Evolutionary conservation across 2,113 vertebrate genomes (phyloP).

Genomic region (Nycticorax nycticorax): DNA sequence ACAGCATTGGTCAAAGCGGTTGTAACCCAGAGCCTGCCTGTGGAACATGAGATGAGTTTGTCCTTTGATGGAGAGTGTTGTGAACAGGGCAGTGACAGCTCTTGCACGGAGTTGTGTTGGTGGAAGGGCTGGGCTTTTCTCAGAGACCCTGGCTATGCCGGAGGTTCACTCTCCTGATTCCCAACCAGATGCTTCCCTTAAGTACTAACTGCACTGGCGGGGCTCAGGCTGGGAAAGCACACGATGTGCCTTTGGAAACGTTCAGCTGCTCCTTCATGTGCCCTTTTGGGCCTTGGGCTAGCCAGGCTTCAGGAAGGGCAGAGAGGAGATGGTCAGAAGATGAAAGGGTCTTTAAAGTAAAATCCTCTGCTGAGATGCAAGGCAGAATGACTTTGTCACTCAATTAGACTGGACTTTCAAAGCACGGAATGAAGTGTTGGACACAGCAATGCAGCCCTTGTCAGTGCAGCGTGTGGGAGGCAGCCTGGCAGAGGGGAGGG

Average conservation of each 20-base stretch:
- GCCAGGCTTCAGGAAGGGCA: conserved; percentile 1
- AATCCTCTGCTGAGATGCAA: neutral
- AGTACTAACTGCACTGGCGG: neutral
- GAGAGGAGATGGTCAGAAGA: conserved; percentile 44
- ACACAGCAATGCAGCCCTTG: neutral
- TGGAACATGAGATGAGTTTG: neutral
- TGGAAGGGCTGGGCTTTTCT: neutral
- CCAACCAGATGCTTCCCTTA: neutral
- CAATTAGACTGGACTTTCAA: conserved; percentile 40
- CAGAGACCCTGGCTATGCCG: neutral
- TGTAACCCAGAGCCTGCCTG: neutral
- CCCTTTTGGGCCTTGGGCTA: neutral
- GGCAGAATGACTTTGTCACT: conserved; percentile 41
- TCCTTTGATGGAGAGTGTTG: neutral
- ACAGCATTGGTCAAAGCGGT: neutral
- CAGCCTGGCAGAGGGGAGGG: neutral
- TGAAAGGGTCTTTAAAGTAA: conserved; percentile 12
- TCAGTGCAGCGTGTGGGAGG: neutral
- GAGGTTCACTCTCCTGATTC: neutral
- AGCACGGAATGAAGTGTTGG: conserved; percentile 10
- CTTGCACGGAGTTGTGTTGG: neutral
- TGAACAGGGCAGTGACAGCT: neutral
- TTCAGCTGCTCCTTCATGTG: neutral
- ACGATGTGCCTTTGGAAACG: neutral
- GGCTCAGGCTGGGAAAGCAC: neutral